Evolutionary conservation across 2,113 vertebrate genomes (phyloP).

Genomic region (cattle (Bos taurus)): DNA sequence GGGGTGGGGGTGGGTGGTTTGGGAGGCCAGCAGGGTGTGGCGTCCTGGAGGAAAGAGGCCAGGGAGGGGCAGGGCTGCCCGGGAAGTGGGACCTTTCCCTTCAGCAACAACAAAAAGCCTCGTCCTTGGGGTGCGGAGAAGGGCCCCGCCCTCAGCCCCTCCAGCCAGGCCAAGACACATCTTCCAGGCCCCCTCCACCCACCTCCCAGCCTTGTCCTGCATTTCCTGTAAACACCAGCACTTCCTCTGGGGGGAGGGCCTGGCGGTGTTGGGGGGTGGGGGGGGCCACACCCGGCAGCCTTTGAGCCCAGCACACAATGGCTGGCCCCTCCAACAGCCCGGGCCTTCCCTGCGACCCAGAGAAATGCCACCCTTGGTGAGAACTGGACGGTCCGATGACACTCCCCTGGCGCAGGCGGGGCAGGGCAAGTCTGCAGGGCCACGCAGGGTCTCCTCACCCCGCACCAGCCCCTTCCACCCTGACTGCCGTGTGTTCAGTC

Average conservation of each 20-base stretch:
- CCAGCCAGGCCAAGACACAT: neutral
- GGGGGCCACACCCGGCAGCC: conserved; percentile 77
- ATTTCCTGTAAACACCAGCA: conserved; percentile 96
- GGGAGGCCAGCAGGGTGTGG: neutral
- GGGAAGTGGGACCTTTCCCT: neutral
- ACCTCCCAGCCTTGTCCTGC: conserved; percentile 81
- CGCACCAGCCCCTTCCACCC: neutral
- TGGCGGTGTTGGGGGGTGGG: conserved; percentile 84
- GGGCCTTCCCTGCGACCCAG: neutral
- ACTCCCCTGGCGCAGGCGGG: neutral
- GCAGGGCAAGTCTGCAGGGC: neutral
- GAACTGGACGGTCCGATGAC: neutral
- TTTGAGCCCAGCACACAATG: conserved; percentile 72
- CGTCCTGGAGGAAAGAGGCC: neutral
- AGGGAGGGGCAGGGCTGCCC: neutral
- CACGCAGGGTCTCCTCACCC: neutral
- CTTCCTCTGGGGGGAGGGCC: conserved; percentile 91
- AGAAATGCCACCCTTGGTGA: neutral
- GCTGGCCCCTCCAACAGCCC: neutral
- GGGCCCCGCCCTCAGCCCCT: conserved; percentile 22
- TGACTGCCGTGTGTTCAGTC: neutral
- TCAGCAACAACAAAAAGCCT: conserved; percentile 13
- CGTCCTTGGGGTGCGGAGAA: neutral
- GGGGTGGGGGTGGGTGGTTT: neutral
- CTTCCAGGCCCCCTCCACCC: neutral